Conservation (phyloP, 2,888 invertebrate genomes). For the Drosophila fulvimacula region DNA sequence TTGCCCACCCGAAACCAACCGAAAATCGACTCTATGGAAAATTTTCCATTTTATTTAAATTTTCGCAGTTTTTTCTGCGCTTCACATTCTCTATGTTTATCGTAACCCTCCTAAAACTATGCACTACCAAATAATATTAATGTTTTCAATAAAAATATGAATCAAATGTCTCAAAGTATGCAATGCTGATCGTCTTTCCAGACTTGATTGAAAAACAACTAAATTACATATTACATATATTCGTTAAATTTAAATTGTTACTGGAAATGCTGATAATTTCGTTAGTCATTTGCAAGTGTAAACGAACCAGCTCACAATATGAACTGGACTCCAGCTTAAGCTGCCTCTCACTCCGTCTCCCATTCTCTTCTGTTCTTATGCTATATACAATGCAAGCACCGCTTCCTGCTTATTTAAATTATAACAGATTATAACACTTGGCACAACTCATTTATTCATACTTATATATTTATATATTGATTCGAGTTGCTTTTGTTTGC, state of each 20-base stretch:
- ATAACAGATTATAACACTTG: background rate
- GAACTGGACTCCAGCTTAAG: background rate
- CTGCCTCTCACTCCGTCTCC: background rate
- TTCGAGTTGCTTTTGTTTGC: slow-evolving; percentile 11
- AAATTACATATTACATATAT: too few species aligned
- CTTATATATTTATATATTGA: background rate
- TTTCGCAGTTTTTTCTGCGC: background rate
- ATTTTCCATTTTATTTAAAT: background rate
- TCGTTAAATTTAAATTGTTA: background rate
- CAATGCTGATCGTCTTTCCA: background rate
- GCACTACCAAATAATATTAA: background rate
- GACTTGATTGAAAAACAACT: background rate
- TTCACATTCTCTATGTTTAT: background rate
- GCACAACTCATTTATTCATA: background rate
- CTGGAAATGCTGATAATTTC: too few species aligned
- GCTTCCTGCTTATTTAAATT: slow-evolving; percentile 4
- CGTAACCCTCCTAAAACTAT: slow-evolving; percentile 32
- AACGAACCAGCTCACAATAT: slow-evolving; percentile 1
- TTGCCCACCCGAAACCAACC: too few species aligned
- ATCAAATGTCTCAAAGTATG: background rate
- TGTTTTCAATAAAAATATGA: accelerated
- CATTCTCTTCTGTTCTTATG: background rate
- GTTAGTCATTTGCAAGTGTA: background rate
- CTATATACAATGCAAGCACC: background rate
- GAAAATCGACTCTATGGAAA: background rate